Evolutionary conservation across 2,888 invertebrate genomes (phyloP).

Genomic region (Dyspetes luteomarginatus): DNA sequence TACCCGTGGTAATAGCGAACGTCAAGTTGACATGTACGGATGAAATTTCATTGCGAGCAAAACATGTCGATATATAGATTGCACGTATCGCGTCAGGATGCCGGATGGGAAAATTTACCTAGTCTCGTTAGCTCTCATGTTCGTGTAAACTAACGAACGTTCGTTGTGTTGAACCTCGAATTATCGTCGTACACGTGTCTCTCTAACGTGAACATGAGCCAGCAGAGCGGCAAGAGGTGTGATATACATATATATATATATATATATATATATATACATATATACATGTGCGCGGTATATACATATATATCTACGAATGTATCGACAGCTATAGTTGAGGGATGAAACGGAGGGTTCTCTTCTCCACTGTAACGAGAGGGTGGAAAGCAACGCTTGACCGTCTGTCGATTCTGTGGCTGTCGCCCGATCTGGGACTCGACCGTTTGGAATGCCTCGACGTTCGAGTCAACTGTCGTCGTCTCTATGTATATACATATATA

Average conservation of each 20-base stretch:
- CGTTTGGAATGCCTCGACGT: conserved; percentile 12
- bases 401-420: conserved; percentile 33
- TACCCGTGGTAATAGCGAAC: background rate
- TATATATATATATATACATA: background rate
- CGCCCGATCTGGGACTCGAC: conserved; percentile 15
- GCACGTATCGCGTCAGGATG: conserved; percentile 29
- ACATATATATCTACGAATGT: background rate
- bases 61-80: conserved; percentile 5
- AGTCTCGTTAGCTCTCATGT: conserved; percentile 63
- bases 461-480: background rate
- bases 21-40: background rate
- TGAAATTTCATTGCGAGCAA: background rate
- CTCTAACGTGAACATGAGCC: background rate
- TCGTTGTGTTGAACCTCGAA: conserved; percentile 43
- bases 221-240: background rate
- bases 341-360: background rate
- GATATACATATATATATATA: background rate
- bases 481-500: too few relatives aligned
- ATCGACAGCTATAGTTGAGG: too few relatives aligned
- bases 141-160: conserved; percentile 61
- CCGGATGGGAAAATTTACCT: conserved; percentile 56
- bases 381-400: background rate
- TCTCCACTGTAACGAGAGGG: conserved; percentile 1
- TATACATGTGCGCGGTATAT: background rate
- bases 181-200: conserved; percentile 19